A percentile compares a stretch with the other conserved stretches of the same genome.
phyloP scores from a whole-genome alignment of 2,113 vertebrate genomes.

The Progne subis region DNA sequence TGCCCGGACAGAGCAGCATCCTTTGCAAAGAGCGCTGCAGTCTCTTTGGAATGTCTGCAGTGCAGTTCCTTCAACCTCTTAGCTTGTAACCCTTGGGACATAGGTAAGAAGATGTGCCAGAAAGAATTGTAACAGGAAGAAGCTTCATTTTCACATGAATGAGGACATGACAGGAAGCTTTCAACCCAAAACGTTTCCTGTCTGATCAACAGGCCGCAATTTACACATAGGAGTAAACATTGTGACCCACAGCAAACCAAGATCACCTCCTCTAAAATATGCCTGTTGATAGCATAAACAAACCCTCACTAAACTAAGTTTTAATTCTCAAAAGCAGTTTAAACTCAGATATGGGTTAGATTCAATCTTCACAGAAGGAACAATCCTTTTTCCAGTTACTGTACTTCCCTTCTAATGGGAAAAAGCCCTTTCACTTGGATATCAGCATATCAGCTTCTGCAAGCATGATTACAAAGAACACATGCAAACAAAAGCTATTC shows the following conservation, averaged over 20 bases:
- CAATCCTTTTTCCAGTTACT: neutral
- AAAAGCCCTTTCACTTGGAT: neutral
- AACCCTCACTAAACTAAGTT: neutral
- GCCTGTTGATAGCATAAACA: neutral
- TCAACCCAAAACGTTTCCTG: constrained; percentile 28
- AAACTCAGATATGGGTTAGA: neutral
- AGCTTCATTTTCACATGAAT: constrained; percentile 46
- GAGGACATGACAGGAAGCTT: constrained; percentile 19
- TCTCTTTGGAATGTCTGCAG: neutral
- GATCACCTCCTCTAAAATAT: neutral
- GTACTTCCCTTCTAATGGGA: neutral
- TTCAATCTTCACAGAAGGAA: neutral
- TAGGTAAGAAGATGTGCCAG: neutral
- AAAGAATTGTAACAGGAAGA: neutral
- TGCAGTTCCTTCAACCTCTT: neutral
- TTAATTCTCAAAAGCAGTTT: neutral
- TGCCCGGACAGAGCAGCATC: neutral
- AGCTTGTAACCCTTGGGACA: neutral
- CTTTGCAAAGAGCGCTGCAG: neutral
- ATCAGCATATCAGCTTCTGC: neutral
- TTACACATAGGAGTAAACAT: constrained; percentile 21
- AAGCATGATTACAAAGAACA: neutral
- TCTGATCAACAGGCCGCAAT: constrained; percentile 13
- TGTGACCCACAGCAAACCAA: neutral
- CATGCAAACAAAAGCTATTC: neutral